Percentiles rank a stretch among this genome's conserved stretches.
phyloP scores from a whole-genome alignment of 2,888 invertebrate genomes.

The Eupithecia exiguata region DNA sequence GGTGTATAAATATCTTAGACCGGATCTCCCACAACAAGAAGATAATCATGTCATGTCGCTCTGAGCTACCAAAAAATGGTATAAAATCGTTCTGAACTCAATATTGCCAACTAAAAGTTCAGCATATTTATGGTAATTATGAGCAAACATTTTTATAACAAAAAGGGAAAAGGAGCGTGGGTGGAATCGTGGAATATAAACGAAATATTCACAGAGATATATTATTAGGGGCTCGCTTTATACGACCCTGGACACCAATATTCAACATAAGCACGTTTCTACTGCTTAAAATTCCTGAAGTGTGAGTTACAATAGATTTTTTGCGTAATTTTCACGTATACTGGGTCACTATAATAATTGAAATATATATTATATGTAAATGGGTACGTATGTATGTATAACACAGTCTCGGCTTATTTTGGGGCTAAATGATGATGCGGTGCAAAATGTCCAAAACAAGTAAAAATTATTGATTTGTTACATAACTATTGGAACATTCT shows the following conservation, averaged over 20 bases:
- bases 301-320: background rate
- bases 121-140: conserved; percentile 39
- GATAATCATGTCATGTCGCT: background rate
- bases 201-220: conserved; percentile 26
- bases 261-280: conserved; percentile 6
- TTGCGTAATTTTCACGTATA: background rate
- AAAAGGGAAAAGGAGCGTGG: conserved; percentile 32
- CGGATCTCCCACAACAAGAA: no score
- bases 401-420: no score
- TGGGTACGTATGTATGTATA: no score
- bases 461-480: background rate
- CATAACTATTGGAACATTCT: background rate
- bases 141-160: conserved; percentile 30
- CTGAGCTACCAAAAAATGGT: background rate
- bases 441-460: background rate
- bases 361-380: no score
- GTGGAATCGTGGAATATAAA: conserved; percentile 30
- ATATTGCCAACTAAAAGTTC: conserved; percentile 20
- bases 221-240: conserved; percentile 24
- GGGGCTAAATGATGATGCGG: no score
- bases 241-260: conserved; percentile 13
- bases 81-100: background rate
- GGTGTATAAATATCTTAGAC: no score
- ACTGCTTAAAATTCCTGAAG: background rate
- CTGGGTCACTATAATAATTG: background rate